These are phyloP conservation scores for Cyclargus thomasi DNA, from an alignment of 1,140 invertebrate species.

Conservation along the genomic window DNA sequence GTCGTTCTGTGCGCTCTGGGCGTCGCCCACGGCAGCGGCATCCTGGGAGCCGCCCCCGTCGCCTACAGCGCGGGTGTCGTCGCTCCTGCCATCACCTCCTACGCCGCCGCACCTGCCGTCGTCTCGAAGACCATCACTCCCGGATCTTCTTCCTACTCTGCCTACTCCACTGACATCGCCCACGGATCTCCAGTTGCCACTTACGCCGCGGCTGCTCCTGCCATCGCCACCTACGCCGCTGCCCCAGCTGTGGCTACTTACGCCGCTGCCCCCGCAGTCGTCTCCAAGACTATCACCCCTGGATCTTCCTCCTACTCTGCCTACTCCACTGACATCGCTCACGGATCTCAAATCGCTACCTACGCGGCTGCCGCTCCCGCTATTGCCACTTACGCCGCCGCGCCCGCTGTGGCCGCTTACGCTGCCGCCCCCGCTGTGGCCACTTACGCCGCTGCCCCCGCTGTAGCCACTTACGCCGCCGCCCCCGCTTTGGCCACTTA, in stretches of 20 bases:
- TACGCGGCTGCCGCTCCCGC: slow-evolving; percentile 33
- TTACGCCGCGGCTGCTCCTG: slow-evolving; percentile 36
- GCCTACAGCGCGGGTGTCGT: slow-evolving; percentile 32
- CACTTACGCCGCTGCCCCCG: slow-evolving; percentile 33
- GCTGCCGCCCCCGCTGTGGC: slow-evolving; percentile 26
- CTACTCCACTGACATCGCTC: background rate
- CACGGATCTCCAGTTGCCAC: slow-evolving; percentile 30
- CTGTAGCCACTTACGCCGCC: slow-evolving; percentile 21
- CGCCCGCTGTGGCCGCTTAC: slow-evolving; percentile 30
- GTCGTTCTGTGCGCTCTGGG: slow-evolving; percentile 42
- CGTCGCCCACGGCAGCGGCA: slow-evolving; percentile 37
- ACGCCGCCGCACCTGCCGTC: slow-evolving; percentile 31
- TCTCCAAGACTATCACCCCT: slow-evolving; percentile 24
- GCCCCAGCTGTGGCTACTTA: slow-evolving; percentile 30
- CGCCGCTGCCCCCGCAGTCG: slow-evolving; percentile 33
- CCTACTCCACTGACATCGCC: slow-evolving; percentile 28
- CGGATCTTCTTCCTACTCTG: slow-evolving; percentile 32
- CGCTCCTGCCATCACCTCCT: slow-evolving; percentile 30
- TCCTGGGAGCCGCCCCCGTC: slow-evolving; percentile 32
- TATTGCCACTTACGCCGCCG: slow-evolving; percentile 24
- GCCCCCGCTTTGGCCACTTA: slow-evolving; percentile 30
- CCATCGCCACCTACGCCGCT: slow-evolving; percentile 28
- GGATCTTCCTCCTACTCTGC: background rate
- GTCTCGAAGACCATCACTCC: slow-evolving; percentile 27
- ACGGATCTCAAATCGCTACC: slow-evolving; percentile 15